Conservation (phyloP, 2,113 vertebrate genomes). For the Lates calcarifer region DNA sequence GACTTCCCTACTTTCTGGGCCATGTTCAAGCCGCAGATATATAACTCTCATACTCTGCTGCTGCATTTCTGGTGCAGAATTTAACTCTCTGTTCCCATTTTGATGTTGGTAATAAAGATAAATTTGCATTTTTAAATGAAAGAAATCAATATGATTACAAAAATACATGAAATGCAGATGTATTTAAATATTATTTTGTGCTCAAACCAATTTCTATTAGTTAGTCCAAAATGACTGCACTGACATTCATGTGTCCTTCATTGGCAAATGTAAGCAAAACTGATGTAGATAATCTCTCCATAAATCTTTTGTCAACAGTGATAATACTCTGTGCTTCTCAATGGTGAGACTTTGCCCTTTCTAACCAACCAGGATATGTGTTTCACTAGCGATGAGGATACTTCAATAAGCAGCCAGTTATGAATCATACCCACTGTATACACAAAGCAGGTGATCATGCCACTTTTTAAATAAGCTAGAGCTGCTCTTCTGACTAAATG, state of each 20-base stretch:
- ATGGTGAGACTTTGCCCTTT: slow-evolving; percentile 52
- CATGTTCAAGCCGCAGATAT: background rate
- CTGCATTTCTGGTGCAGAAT: background rate
- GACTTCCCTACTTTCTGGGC: slow-evolving; percentile 27
- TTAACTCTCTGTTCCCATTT: background rate
- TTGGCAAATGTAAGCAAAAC: background rate
- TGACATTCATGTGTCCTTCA: slow-evolving; percentile 27
- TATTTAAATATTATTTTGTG: background rate
- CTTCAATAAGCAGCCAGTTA: background rate
- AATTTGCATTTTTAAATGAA: background rate
- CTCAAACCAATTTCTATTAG: background rate
- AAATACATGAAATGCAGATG: background rate
- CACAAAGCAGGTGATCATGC: background rate
- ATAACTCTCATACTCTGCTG: background rate
- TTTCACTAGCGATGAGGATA: slow-evolving; percentile 9
- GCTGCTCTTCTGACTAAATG: background rate
- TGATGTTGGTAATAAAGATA: background rate
- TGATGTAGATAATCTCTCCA: slow-evolving; percentile 15
- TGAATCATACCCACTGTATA: background rate
- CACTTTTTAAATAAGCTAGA: background rate
- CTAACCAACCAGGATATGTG: slow-evolving; percentile 42
- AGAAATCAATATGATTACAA: background rate
- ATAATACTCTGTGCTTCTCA: slow-evolving; percentile 1
- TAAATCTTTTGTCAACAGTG: slow-evolving; percentile 67
- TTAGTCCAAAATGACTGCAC: background rate